These are phyloP conservation scores for Bufo bufo DNA, from an alignment of 2,113 vertebrate genomes.

Conservation along the genomic window DNA sequence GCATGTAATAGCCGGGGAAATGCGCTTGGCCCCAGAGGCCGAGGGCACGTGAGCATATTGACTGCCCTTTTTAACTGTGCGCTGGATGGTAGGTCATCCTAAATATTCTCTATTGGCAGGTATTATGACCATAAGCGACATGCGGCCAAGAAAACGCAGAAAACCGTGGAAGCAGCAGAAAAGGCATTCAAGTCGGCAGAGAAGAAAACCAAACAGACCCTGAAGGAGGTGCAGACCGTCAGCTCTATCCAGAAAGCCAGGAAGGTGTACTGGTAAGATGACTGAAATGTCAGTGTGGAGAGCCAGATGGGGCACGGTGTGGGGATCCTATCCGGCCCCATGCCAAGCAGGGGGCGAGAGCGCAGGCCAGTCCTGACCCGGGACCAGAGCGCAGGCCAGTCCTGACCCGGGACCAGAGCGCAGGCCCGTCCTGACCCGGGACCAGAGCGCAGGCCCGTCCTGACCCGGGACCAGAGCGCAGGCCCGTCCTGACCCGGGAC, in stretches of 20 bases:
- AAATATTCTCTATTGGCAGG: slow-evolving; percentile 68
- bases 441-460: too few relatives aligned
- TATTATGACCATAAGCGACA: slow-evolving; percentile 94
- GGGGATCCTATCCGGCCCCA: too few relatives aligned
- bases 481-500: too few relatives aligned
- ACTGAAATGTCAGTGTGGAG: too few relatives aligned
- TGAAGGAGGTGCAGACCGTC: slow-evolving; percentile 96
- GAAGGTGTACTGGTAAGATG: slow-evolving; percentile 94
- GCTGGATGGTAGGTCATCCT: not conserved
- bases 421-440: too few relatives aligned
- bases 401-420: too few relatives aligned
- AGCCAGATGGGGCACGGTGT: too few relatives aligned
- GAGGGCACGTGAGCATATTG: not conserved
- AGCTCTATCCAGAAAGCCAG: slow-evolving; percentile 96
- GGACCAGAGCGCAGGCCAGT: too few relatives aligned
- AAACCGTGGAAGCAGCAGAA: slow-evolving; percentile 94
- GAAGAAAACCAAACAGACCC: slow-evolving; percentile 95
- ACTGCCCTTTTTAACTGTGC: too few relatives aligned
- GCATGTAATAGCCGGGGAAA: slow-evolving; percentile 53
- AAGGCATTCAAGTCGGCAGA: slow-evolving; percentile 98
- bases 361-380: too few relatives aligned
- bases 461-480: too few relatives aligned
- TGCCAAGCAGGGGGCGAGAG: too few relatives aligned
- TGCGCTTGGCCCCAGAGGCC: not conserved
- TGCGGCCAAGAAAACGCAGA: slow-evolving; percentile 94